phyloP scores from a whole-genome alignment of 2,113 vertebrate species.

The Triplophysa rosa region DNA sequence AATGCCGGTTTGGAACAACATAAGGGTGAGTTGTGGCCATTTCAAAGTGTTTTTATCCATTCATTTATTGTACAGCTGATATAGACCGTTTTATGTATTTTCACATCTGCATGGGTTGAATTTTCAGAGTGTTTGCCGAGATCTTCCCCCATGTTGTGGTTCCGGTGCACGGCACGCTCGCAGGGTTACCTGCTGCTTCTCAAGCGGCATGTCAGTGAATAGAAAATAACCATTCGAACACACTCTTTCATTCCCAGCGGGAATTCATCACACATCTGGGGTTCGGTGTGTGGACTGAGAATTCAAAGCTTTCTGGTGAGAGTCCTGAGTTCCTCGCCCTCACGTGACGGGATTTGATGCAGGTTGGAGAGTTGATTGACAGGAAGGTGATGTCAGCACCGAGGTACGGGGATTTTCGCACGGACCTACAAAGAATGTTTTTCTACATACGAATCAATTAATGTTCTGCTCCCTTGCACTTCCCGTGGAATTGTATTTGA shows the following conservation, averaged over 20 bases:
- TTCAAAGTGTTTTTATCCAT: neutral
- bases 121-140: neutral
- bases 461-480: constrained; percentile 13
- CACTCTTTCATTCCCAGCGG: neutral
- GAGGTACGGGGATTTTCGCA: neutral
- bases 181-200: neutral
- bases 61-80: neutral
- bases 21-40: neutral
- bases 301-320: neutral
- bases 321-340: neutral
- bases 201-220: neutral
- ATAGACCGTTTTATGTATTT: neutral
- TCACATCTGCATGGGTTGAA: neutral
- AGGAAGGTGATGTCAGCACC: neutral
- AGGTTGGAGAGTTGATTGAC: neutral
- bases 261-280: constrained; percentile 7
- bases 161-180: neutral
- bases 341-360: neutral
- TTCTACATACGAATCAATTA: neutral
- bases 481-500: neutral
- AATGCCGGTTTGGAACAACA: neutral
- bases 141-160: constrained; percentile 2
- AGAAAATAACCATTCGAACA: constrained; percentile 4
- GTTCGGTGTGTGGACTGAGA: constrained; percentile 8
- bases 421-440: neutral